Conservation (phyloP, 2,797 vertebrate species). For the Notolabrus celidotus region DNA sequence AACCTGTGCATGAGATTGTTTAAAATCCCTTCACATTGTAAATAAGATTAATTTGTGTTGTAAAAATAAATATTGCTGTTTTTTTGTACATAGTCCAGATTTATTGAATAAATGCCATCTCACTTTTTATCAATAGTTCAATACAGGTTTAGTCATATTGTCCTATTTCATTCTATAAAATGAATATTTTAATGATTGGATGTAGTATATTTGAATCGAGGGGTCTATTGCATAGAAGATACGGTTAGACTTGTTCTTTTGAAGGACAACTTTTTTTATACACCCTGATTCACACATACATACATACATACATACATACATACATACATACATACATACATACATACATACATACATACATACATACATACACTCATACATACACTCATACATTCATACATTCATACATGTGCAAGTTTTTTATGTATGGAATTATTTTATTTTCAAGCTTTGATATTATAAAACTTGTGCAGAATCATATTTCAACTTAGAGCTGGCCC, state of each 20-base stretch:
- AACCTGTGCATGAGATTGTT: slow-evolving; percentile 76
- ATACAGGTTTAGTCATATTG: slow-evolving; percentile 62
- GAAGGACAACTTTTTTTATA: slow-evolving; percentile 75
- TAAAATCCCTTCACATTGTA: slow-evolving; percentile 84
- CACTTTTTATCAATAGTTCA: slow-evolving; percentile 56
- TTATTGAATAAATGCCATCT: slow-evolving; percentile 78
- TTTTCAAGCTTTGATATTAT: slow-evolving; percentile 73
- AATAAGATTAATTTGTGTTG: slow-evolving; percentile 88
- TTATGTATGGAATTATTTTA: slow-evolving; percentile 67
- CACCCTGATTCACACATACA: slow-evolving; percentile 61
- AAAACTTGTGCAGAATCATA: slow-evolving; percentile 72
- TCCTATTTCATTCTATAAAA: slow-evolving; percentile 65
- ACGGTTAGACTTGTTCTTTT: slow-evolving; percentile 67
- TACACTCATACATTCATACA: slow-evolving; percentile 48
- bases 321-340: slow-evolving; percentile 48
- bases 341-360: slow-evolving; percentile 53
- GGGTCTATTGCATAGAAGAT: slow-evolving; percentile 66
- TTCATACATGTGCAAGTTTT: too few relatives aligned
- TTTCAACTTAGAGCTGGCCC: slow-evolving; percentile 63
- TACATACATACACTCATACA: slow-evolving; percentile 54
- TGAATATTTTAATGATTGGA: slow-evolving; percentile 66
- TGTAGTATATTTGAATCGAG: slow-evolving; percentile 81
- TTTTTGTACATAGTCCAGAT: slow-evolving; percentile 88
- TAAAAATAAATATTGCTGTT: slow-evolving; percentile 80
- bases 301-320: slow-evolving; percentile 54